Percentiles rank a stretch among this genome's conserved stretches.
Evolutionary conservation across 2,797 vertebrate genomes (phyloP).

Genomic region (Silurus aristotelis): DNA sequence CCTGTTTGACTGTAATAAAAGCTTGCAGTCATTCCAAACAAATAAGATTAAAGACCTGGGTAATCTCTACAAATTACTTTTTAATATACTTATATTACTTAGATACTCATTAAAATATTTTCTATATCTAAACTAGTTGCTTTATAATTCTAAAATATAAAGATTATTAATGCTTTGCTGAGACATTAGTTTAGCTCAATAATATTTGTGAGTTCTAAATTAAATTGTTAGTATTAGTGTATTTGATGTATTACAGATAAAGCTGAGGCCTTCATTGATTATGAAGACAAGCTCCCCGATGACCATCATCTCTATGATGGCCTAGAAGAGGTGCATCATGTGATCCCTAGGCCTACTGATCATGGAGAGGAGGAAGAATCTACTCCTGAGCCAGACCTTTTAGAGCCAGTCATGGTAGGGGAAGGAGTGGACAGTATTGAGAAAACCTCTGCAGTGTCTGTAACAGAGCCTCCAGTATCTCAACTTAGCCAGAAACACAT

Average conservation of each 20-base stretch:
- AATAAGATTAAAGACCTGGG: neutral
- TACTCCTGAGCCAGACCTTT: constrained; percentile 52
- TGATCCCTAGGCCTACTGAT: constrained; percentile 36
- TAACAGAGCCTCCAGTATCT: constrained; percentile 80
- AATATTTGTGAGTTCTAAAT: neutral
- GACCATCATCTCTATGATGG: constrained; percentile 68
- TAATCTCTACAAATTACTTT: neutral
- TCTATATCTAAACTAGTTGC: neutral
- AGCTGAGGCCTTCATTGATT: constrained; percentile 83
- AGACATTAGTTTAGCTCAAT: neutral
- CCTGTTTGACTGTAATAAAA: neutral
- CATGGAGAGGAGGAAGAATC: constrained; percentile 55
- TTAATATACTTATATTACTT: neutral
- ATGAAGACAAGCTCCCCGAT: constrained; percentile 88
- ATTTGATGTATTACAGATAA: constrained; percentile 73
- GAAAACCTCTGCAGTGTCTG: constrained; percentile 46
- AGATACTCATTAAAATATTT: neutral
- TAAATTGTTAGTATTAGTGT: constrained; percentile 2
- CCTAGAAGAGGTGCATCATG: constrained; percentile 31
- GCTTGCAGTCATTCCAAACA: neutral
- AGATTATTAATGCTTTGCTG: neutral
- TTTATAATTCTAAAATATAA: neutral
- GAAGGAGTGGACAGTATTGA: constrained; percentile 61
- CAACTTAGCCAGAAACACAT: constrained; percentile 84
- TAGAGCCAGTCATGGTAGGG: constrained; percentile 42